Conservation (phyloP, 37 sponge, comb jelly and placozoan genomes). For the Haliclona indistincta region DNA sequence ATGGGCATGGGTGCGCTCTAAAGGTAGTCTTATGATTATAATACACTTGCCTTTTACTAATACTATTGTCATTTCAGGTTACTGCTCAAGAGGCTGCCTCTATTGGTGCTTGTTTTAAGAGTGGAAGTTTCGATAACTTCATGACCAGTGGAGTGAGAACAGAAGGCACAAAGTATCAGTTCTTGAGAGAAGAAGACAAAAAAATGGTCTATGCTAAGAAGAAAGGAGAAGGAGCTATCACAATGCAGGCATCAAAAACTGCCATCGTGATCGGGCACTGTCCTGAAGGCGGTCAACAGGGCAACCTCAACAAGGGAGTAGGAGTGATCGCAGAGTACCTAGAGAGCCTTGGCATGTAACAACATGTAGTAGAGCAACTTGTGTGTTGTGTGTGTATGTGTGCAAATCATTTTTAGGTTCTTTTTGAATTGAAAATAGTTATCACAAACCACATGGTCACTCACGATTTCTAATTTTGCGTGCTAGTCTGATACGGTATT, state of each 20-base stretch:
- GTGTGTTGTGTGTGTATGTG: background rate
- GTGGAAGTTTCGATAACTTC: constrained; percentile 76
- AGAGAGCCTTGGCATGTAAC: constrained; percentile 72
- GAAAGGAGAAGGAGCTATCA: constrained; percentile 70
- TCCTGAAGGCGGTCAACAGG: constrained; percentile 87
- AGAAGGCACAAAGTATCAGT: constrained; percentile 73
- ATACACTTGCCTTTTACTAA: background rate
- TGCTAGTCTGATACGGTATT: no score
- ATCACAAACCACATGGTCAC: no score
- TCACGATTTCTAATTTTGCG: no score
- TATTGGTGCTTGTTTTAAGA: constrained; percentile 68
- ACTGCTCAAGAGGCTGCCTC: constrained; percentile 39
- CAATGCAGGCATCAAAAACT: constrained; percentile 78
- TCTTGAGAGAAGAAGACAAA: constrained; percentile 75
- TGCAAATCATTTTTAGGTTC: no score
- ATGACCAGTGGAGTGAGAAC: constrained; percentile 47
- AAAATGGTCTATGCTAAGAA: constrained; percentile 73
- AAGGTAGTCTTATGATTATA: constrained; percentile 19
- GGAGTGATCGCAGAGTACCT: constrained; percentile 84
- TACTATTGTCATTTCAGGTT: constrained; percentile 21
- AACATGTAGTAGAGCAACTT: constrained; percentile 21
- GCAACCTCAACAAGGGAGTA: constrained; percentile 79
- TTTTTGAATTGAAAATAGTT: no score
- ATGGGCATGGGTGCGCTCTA: constrained; percentile 50
- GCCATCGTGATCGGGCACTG: constrained; percentile 85